Conservation (phyloP, 2,113 vertebrate species). For the Rana temporaria region DNA sequence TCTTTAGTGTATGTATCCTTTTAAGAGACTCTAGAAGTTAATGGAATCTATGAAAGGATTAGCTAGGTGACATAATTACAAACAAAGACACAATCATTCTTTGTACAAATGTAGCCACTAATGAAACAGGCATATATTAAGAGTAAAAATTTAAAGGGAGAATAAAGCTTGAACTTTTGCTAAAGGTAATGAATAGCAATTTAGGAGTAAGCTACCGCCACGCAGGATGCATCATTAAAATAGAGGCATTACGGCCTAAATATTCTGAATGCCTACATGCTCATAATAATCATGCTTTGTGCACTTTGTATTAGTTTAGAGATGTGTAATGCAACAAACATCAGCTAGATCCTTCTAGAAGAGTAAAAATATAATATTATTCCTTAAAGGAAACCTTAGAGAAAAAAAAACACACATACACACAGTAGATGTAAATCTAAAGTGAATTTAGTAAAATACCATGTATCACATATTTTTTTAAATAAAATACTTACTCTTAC, state of each 20-base stretch:
- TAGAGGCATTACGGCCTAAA: slow-evolving; percentile 42
- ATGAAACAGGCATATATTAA: slow-evolving; percentile 55
- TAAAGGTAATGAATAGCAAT: slow-evolving; percentile 54
- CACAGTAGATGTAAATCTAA: not conserved
- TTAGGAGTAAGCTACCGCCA: slow-evolving; percentile 30
- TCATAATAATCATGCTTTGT: slow-evolving; percentile 39
- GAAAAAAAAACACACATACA: not conserved
- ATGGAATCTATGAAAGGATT: slow-evolving; percentile 51
- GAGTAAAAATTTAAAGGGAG: slow-evolving; percentile 39
- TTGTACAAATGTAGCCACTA: slow-evolving; percentile 46
- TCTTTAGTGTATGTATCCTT: slow-evolving; percentile 34
- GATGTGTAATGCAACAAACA: slow-evolving; percentile 1
- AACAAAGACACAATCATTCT: slow-evolving; percentile 53
- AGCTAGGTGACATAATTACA: slow-evolving; percentile 51
- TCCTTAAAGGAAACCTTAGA: too few relatives aligned
- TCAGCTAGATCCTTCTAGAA: too few relatives aligned
- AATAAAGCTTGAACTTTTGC: slow-evolving; percentile 53
- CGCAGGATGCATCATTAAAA: slow-evolving; percentile 48
- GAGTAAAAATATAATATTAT: too few relatives aligned
- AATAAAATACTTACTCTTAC: too few relatives aligned
- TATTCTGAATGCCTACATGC: slow-evolving; percentile 6
- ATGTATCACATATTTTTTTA: not conserved
- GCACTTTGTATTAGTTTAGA: slow-evolving; percentile 32
- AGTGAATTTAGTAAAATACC: not conserved
- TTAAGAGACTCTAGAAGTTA: slow-evolving; percentile 46